Base-by-base conservation (phyloP, 2,888 invertebrate genomes). In the Lycophotia porphyrea region DNA sequence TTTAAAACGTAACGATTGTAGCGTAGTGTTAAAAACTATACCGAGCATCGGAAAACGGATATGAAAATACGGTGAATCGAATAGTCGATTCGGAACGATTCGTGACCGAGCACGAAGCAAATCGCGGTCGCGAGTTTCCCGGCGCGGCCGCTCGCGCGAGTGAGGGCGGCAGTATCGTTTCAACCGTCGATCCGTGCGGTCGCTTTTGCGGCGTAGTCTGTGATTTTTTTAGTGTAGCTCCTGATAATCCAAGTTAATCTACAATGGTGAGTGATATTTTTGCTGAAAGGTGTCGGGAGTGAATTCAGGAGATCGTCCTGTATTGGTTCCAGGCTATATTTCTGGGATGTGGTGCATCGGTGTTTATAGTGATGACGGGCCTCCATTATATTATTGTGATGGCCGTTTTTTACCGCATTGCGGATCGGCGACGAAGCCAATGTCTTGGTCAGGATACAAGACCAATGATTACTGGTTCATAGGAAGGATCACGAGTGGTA, bases 91-190 rank as follows among this genome's bases (percentile, higher is more conserved):
- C 93, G 92, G 92, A 94, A 94, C 95, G 93, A 94, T 93, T 95
- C 95, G 94, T 93, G 92, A 89, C 92, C 93, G 93, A 93, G 93
- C 91, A 93, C 93, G 93, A 92, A 93, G 91, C 91, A 95, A 94
- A 94, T 94, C 95, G 94, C 94, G 94, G 92, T 93, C 93, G 94
- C 90, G 93, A 94, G 96, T 93, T 95, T 95, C 93, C 87, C 93
- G 92, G 93, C 94, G 94, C 95, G 92, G 92, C 95, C 96, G 95
- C 93, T 95, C 95, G 95, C 95, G 95, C 95, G 95, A 95, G 91
- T 92, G 96, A 94, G 96, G 96, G 96, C 97, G 97, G 96, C 97
- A 97, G 97, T 96, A 95, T 96, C 96, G 96, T 94, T 95, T 94
- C 92, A 95, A 95, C 94, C 96, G 95, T 96, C 96, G 96, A 94